Base-by-base conservation (phyloP, 92 coral and sea anemone species). In the Palythoa grandiflora region DNA sequence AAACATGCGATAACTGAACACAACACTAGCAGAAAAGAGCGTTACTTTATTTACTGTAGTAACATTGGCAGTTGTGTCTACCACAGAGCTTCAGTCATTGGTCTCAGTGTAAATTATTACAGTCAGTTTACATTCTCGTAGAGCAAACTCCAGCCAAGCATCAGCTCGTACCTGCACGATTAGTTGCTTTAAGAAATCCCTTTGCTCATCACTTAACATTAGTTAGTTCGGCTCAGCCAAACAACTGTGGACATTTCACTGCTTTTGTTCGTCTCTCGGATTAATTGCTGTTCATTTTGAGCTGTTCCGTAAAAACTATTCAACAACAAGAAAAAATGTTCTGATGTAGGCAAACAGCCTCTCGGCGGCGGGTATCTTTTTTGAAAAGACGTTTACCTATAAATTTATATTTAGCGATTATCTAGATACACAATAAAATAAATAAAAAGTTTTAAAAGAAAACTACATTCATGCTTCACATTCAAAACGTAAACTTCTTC, bases 211-310 rank as follows among this genome's bases (percentile, higher is more conserved):
- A 48, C 1, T 1, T 19, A 5, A 21, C n/a, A 38, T 55, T 37
- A 16, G 28, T 16, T 37, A 39, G 83, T 57, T 78, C 51, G 83
- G 83, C 83, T 78, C 83, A 78, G 83, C 83, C 83, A 78, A 78
- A 78, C 83, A 52, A 37, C 47, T 55, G 16, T 54, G 54, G 35
- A 11, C 36, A 60, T 78, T 5, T 78, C 16, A 15, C 35, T 36
- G 9, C 65, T 5, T 9, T 20, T 78, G 83, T 37, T 63, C 15
- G 13, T 78, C 83, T 78, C 80, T 76, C 52, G 80, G 37, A 44
- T 35, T 66, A 55, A 44, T 35, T 66, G 37, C 83, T 2, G n/a
- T 55, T 55, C 39, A 55, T 39, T 55, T 39, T 6, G 35, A 17
- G 79, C 44, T 78, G 15, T 5, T 78, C 81, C 11, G 63, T 77